phyloP scores from a whole-genome alignment of 2,888 invertebrate species.

The Omphaloscelis lunosa region DNA sequence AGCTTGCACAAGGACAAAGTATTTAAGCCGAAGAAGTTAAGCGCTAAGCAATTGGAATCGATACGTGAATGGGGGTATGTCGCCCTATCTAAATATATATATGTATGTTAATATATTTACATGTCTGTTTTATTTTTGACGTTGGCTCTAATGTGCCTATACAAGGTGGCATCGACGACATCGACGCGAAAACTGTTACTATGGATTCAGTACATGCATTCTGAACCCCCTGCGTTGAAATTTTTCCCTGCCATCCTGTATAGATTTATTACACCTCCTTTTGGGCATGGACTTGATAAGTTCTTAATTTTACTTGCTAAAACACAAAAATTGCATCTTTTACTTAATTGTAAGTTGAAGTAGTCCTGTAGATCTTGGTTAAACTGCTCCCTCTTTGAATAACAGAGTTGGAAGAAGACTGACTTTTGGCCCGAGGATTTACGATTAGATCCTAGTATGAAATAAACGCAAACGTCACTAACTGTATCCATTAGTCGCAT shows the following conservation, averaged over 20 bases:
- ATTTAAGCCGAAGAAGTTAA: conserved; percentile 94
- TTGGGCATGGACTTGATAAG: not conserved
- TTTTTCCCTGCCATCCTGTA: too few species aligned
- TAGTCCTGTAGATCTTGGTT: too few species aligned
- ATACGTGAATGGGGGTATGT: conserved; percentile 96
- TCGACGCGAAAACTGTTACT: too few species aligned
- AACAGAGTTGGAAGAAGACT: not conserved
- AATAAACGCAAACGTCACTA: not conserved
- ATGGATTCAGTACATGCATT: too few species aligned
- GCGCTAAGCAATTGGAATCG: conserved; percentile 96
- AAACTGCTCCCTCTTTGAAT: not conserved
- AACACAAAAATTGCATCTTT: not conserved
- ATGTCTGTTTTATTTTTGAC: conserved; percentile 63
- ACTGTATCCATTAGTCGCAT: not conserved
- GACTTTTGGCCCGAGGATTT: not conserved
- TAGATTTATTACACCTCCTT: not conserved
- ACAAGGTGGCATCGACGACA: too few species aligned
- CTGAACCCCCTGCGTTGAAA: too few species aligned
- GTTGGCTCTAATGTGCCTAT: conserved; percentile 72
- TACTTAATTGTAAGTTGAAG: not conserved
- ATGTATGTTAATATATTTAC: conserved; percentile 73
- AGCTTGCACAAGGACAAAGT: conserved; percentile 87
- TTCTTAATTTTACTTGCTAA: not conserved
- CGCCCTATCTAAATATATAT: conserved; percentile 69
- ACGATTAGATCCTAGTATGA: not conserved